phyloP scores from a whole-genome alignment of 2,888 invertebrate genomes.

The Himalopsyche kuldschensis region DNA sequence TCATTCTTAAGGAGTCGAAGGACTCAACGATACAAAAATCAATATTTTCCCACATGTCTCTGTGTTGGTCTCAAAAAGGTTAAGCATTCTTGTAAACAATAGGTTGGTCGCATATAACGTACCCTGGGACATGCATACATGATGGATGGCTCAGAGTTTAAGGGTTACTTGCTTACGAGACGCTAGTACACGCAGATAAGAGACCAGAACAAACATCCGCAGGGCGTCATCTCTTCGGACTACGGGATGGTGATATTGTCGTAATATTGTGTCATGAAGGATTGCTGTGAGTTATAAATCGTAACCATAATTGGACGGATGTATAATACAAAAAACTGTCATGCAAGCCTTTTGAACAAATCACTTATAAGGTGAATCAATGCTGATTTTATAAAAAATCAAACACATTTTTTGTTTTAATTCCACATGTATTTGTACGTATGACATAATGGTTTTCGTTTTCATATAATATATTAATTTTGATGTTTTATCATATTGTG shows the following conservation, averaged over 20 bases:
- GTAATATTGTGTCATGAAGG: neutral
- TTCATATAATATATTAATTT: no score
- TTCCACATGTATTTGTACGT: no score
- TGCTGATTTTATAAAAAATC: no score
- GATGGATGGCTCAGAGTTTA: slow-evolving; percentile 35
- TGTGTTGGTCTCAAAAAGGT: neutral
- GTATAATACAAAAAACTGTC: no score
- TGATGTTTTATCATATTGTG: no score
- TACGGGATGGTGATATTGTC: neutral
- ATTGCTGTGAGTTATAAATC: neutral
- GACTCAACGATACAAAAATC: neutral
- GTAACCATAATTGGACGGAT: no score
- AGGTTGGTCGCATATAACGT: neutral
- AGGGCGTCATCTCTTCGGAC: neutral
- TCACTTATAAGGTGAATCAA: no score
- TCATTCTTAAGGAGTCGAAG: neutral
- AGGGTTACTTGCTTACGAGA: slow-evolving; percentile 28
- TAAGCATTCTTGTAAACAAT: neutral
- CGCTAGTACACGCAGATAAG: slow-evolving; percentile 22
- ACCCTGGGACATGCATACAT: slow-evolving; percentile 10
- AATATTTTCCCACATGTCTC: neutral
- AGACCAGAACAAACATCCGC: slow-evolving; percentile 18
- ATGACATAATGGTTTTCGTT: no score
- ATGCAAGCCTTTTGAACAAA: no score
- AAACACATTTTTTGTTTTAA: no score